Conservation (phyloP, 2,888 invertebrate species). For the Ashinkailepas kermadecensis region DNA sequence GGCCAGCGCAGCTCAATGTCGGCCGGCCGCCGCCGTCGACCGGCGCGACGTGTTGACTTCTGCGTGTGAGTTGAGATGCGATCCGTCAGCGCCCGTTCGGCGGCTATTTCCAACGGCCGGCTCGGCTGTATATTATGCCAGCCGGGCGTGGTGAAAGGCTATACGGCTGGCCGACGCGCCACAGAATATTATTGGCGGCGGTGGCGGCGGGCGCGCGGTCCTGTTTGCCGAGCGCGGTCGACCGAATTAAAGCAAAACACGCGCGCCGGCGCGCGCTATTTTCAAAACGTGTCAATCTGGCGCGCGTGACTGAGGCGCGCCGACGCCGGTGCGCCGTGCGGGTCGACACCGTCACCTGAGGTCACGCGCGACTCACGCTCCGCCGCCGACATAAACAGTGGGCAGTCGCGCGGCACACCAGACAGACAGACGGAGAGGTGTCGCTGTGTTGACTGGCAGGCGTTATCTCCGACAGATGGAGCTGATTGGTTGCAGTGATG, state of each 20-base stretch:
- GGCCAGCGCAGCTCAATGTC: too few relatives aligned
- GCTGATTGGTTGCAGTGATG: too few relatives aligned
- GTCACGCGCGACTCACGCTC: too few relatives aligned
- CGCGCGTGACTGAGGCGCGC: neutral
- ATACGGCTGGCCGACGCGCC: neutral
- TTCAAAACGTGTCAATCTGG: neutral
- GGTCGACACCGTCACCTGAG: too few relatives aligned
- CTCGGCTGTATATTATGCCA: conserved; percentile 13
- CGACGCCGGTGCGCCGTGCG: too few relatives aligned
- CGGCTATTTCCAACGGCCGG: neutral
- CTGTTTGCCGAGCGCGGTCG: neutral
- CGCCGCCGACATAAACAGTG: neutral
- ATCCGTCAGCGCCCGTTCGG: neutral
- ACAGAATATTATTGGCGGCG: neutral
- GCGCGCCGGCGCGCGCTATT: neutral
- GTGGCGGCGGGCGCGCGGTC: neutral
- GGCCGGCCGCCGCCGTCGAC: too few relatives aligned
- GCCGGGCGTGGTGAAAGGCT: neutral
- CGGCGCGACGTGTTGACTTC: too few relatives aligned
- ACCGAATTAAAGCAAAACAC: conserved; percentile 15
- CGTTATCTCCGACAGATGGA: too few relatives aligned
- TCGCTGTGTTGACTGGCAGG: too few relatives aligned
- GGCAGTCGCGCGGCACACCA: too few relatives aligned
- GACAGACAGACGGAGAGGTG: too few relatives aligned
- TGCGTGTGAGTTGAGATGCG: too few relatives aligned